Conservation (phyloP, 2,797 vertebrate species). For the Scolopax rusticola region DNA sequence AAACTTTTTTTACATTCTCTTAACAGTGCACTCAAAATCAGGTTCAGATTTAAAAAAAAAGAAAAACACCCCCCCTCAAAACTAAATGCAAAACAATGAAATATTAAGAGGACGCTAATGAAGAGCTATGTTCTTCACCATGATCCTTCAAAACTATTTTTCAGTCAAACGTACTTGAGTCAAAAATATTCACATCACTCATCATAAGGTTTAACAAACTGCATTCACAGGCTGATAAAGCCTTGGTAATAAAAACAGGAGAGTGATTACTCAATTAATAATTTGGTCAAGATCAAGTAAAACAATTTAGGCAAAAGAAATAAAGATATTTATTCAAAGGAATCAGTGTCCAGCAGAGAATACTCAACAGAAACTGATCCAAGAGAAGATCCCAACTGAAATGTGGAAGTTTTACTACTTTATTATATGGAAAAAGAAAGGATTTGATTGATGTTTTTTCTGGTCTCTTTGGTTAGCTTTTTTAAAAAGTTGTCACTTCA, state of each 20-base stretch:
- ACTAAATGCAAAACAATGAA: not conserved
- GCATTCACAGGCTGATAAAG: not conserved
- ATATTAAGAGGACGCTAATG: not conserved
- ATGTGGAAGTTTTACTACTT: not conserved
- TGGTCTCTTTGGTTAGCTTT: not conserved
- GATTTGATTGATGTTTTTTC: not conserved
- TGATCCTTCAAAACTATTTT: not conserved
- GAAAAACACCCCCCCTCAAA: not conserved
- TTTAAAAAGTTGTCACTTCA: not conserved
- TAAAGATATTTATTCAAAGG: not conserved
- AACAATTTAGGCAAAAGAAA: not conserved
- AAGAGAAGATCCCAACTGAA: not conserved
- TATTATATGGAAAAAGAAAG: not conserved
- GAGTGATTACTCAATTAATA: not conserved
- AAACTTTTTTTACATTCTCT: not conserved
- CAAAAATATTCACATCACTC: not conserved
- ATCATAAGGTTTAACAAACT: not conserved
- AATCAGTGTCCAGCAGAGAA: not conserved
- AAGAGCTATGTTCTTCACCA: not conserved
- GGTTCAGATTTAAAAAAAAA: not conserved
- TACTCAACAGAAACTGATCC: not conserved
- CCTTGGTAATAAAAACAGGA: not conserved
- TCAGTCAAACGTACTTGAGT: not conserved
- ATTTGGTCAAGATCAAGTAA: not conserved
- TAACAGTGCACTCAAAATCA: not conserved